Evolutionary conservation across 2,797 vertebrate species (phyloP), one percentile per base, ranked within the genome.

Genomic region (Serranus cabrilla): DNA sequence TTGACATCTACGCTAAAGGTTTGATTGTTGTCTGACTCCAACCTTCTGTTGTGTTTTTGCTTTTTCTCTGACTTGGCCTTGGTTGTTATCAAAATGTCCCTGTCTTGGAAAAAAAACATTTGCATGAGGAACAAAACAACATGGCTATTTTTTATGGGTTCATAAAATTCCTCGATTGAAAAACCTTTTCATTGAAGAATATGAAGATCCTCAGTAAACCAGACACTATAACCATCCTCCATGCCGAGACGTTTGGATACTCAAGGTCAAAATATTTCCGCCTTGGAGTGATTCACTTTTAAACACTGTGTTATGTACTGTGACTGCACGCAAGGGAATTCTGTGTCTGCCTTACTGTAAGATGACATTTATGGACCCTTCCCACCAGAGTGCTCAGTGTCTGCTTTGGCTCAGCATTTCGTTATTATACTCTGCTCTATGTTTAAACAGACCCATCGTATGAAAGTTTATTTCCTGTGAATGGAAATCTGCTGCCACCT

Each of bases 401-500:
- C 76, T 87, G 83, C 74, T 89, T 81, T 84, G 51, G 57, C 69
- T 83, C 87, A 61, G 39, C 17, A 23, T 81, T 83, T 73, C 45
- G 50, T 79, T 51, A 73, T 75, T 65, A n/a, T 23, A 17, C 27
- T n/a, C 64, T 71, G 66, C 54, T 83, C 23, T 45, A 2, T 79
- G 69, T 74, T 62, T 8, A 43, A 37, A 14, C 17, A 11, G n/a
- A 37, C 40, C 74, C 5, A 2, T 27, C 9, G 16, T 46, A 9
- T 60, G 8, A 23, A 17, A 27, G 11, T 45, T 56, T 31, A 2
- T 47, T 61, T 65, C 11, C 17, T 60, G 42, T 43, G 2, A 14
- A 21, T 58, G 16, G 52, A 37, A 1, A 13, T 58, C n/a, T 83
- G 71, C 86, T 91, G 91, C 92, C 89, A 77, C 78, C 92, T 91